Conservation (phyloP, 92 coral and sea anemone species). For the Epizoanthus ramosus region DNA sequence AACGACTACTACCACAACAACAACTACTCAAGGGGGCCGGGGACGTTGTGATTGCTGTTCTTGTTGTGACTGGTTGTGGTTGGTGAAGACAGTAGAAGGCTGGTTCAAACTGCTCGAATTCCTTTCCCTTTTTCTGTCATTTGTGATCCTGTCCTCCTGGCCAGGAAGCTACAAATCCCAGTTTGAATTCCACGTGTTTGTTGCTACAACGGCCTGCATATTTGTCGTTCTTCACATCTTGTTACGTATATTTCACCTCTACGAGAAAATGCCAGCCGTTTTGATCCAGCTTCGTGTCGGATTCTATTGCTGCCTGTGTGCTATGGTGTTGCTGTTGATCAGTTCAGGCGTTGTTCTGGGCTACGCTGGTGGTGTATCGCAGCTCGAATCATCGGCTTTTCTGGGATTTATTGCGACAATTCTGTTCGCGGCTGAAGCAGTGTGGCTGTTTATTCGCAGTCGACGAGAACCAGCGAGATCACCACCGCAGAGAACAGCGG, state of each 20-base stretch:
- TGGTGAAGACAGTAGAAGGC: constrained; percentile 80
- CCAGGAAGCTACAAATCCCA: constrained; percentile 62
- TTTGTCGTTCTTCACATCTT: constrained; percentile 86
- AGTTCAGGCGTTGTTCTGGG: constrained; percentile 72
- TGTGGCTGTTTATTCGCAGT: constrained; percentile 60
- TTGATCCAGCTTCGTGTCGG: constrained; percentile 74
- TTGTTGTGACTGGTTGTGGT: constrained; percentile 74
- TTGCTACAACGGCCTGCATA: constrained; percentile 80
- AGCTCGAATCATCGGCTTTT: constrained; percentile 64
- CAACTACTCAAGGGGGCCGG: constrained; percentile 47
- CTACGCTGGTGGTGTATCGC: background rate
- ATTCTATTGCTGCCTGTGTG: constrained; percentile 61
- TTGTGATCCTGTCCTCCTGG: constrained; percentile 63
- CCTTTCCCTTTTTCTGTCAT: constrained; percentile 71
- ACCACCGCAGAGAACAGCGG: constrained; percentile 25
- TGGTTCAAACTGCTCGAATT: constrained; percentile 73
- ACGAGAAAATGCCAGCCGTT: constrained; percentile 83
- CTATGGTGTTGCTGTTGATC: constrained; percentile 64
- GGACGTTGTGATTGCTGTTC: constrained; percentile 55
- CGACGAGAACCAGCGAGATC: constrained; percentile 56
- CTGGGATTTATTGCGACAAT: constrained; percentile 81
- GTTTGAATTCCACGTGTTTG: constrained; percentile 86
- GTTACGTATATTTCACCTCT: constrained; percentile 75
- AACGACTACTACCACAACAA: constrained; percentile 31
- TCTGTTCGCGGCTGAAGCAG: constrained; percentile 70